Percentiles rank a stretch among this genome's conserved stretches.
Evolutionary conservation across 2,888 invertebrate species (phyloP).

Genomic region (Liodrosophila aerea): DNA sequence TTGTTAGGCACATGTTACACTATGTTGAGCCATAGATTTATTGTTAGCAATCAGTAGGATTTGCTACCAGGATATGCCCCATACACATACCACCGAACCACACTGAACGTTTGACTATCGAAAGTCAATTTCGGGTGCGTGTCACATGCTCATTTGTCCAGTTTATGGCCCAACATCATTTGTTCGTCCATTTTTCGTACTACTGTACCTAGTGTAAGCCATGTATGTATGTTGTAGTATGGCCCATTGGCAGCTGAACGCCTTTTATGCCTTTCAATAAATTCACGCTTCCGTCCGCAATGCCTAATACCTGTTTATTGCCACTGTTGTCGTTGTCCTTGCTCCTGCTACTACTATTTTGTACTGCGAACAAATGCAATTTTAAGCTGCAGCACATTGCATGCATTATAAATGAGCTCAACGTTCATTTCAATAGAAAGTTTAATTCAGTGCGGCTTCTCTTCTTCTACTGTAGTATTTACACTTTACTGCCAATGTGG

Average conservation of each 20-base stretch:
- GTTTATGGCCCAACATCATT: slow-evolving; percentile 69
- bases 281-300: slow-evolving; percentile 60
- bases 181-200: slow-evolving; percentile 34
- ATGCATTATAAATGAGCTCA: slow-evolving; percentile 56
- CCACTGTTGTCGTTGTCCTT: slow-evolving; percentile 14
- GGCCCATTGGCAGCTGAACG: neutral
- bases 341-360: neutral
- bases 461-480: slow-evolving; percentile 1
- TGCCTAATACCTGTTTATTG: slow-evolving; percentile 73
- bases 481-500: too few relatives aligned
- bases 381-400: slow-evolving; percentile 45
- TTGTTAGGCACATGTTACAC: slow-evolving; percentile 46
- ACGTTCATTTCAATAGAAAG: slow-evolving; percentile 15
- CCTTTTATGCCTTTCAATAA: slow-evolving; percentile 73
- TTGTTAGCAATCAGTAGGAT: slow-evolving; percentile 68
- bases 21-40: slow-evolving; percentile 72
- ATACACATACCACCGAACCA: neutral
- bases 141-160: slow-evolving; percentile 75
- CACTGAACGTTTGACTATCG: slow-evolving; percentile 54
- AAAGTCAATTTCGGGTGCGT: slow-evolving; percentile 76
- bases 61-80: slow-evolving; percentile 37
- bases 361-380: slow-evolving; percentile 38
- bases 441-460: slow-evolving; percentile 17
- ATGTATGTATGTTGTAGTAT: too few relatives aligned
- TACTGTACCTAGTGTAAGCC: too few relatives aligned